These are phyloP conservation scores for Porphyrio hochstetteri DNA, from an alignment of 2,113 vertebrate species.

Conservation along the genomic window DNA sequence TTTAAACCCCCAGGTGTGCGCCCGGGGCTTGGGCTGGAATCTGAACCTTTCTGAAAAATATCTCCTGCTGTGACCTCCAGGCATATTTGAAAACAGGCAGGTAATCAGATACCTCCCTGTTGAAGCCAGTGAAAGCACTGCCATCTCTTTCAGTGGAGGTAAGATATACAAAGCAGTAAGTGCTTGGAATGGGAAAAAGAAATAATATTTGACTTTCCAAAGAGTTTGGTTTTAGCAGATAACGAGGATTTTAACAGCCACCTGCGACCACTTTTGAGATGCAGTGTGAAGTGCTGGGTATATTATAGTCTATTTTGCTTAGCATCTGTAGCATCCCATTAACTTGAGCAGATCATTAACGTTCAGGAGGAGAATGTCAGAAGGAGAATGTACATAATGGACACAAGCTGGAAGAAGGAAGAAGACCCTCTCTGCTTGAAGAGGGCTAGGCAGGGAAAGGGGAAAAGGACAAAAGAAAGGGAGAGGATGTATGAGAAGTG, in stretches of 20 bases:
- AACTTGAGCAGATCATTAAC: not conserved
- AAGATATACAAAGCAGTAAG: not conserved
- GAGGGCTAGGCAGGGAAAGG: not conserved
- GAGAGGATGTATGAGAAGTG: not conserved
- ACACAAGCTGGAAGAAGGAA: not conserved
- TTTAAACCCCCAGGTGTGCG: accelerated
- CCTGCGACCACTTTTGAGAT: not conserved
- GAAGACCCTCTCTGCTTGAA: not conserved
- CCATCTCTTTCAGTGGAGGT: not conserved
- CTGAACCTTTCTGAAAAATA: not conserved
- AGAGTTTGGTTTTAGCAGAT: not conserved
- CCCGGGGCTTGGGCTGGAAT: not conserved
- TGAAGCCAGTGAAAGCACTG: not conserved
- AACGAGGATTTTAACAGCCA: not conserved
- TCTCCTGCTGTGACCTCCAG: not conserved
- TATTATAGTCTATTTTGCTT: not conserved
- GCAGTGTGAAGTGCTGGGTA: not conserved
- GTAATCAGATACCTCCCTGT: not conserved
- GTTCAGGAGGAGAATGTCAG: not conserved
- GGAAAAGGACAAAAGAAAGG: not conserved
- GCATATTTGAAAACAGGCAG: not conserved
- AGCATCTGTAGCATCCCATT: not conserved
- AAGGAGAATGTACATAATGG: not conserved
- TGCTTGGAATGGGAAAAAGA: not conserved
- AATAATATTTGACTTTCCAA: not conserved